Percentiles rank a stretch among this genome's conserved stretches.
Conservation (phyloP, 2,888 invertebrate genomes). For the Cylindroiulus punctatus region DNA sequence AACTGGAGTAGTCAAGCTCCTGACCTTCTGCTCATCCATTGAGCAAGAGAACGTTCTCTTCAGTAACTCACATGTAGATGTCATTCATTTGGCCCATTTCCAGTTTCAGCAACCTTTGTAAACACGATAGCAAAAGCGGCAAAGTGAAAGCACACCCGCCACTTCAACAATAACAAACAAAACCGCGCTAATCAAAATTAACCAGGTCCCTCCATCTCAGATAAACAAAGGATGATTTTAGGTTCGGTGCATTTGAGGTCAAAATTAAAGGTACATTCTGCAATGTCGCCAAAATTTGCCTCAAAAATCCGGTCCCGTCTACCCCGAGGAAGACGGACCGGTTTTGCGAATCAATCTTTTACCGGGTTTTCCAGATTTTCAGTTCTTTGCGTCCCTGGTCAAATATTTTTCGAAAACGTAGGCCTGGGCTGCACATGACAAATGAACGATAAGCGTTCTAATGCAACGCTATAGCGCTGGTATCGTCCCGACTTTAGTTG, state of each 20-base stretch:
- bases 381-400: not conserved
- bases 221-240: slow-evolving; percentile 14
- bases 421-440: not conserved
- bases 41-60: not conserved
- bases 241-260: not conserved
- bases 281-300: not conserved
- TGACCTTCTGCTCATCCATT: too few relatives aligned
- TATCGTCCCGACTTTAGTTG: not conserved
- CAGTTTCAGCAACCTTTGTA: not conserved
- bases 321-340: slow-evolving; percentile 6
- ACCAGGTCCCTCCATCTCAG: not conserved
- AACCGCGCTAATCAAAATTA: not conserved
- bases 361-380: slow-evolving; percentile 24
- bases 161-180: not conserved
- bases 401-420: slow-evolving; percentile 23
- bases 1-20: too few relatives aligned
- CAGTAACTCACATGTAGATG: not conserved
- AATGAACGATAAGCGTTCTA: not conserved
- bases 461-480: not conserved
- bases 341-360: slow-evolving; percentile 21
- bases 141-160: not conserved
- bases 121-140: not conserved
- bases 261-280: not conserved
- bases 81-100: not conserved
- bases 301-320: not conserved